Base-by-base conservation (phyloP, 1,140 invertebrate genomes). In the Macrotrachela quadricornifera region DNA sequence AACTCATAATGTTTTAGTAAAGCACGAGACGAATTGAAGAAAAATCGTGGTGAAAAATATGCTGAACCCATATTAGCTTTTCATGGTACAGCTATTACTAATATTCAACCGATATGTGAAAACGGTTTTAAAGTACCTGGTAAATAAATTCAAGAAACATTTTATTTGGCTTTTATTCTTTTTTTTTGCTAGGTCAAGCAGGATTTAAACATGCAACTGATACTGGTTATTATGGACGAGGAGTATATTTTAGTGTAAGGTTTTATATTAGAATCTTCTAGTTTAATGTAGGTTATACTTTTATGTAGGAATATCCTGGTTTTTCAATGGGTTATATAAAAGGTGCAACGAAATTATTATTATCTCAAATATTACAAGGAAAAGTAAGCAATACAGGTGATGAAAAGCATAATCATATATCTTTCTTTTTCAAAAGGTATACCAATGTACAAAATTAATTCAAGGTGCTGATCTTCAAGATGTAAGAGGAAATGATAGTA, bases 211-310 rank as follows among this genome's bases (percentile, higher is more conserved):
- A 42, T 42, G 41, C 41, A 13, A 42, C 41, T 14, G 41, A 42
- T 15, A 42, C 1, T 42, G 41, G 41, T 14, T 42, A 42, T 42
- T 42, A 10, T 43, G 63, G 63, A 0, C 59, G 59, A 39, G 63
- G 63, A n/a, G 61, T 63, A 4, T 64, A 64, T 55, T 64, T 64
- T 57, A 64, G 63, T 56, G 63, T 30, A 30, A 30, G n/a, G 21
- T 30, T 30, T 30, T 30, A 30, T 30, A 2, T 4, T 4, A 30
- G 21, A 8, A 30, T 30, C 3, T 30, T 4, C 2, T 4, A 30
- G 21, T 2, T n/a, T 30, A 30, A 4, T 30, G 21, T 2, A 30
- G 21, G 2, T 30, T 30, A 30, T 30, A 4, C 8, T 30, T 30
- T 30, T 8, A 30, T 30, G 8, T 30, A 30, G 21, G 21, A 64